A percentile compares a stretch with the other conserved stretches of the same genome.
phyloP scores from a whole-genome alignment of 2,797 vertebrate genomes.

The Syngnathus acus region DNA sequence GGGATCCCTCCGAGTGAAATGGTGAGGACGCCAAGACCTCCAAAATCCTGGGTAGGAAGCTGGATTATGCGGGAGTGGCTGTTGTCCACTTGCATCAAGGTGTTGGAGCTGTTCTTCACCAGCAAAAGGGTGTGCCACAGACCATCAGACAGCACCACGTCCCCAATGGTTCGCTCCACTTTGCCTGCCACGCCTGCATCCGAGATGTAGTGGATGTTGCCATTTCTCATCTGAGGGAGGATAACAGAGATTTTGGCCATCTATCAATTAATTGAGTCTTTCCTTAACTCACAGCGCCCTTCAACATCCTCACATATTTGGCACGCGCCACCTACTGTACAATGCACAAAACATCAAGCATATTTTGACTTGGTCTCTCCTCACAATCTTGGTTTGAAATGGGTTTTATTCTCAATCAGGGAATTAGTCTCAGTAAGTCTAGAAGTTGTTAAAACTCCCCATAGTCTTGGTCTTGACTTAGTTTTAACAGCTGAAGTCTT shows the following conservation, averaged over 20 bases:
- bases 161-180: conserved; percentile 84
- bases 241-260: not conserved
- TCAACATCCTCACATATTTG: not conserved
- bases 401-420: not conserved
- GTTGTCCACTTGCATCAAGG: conserved; percentile 74
- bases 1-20: conserved; percentile 90
- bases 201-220: conserved; percentile 86
- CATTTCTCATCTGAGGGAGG: conserved; percentile 79
- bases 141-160: conserved; percentile 79
- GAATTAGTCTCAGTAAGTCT: not conserved
- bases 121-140: conserved; percentile 86
- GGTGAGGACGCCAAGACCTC: conserved; percentile 80
- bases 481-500: no score
- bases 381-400: not conserved
- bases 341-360: not conserved
- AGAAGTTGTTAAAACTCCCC: no score
- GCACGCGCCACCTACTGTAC: no score
- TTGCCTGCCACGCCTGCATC: conserved; percentile 88
- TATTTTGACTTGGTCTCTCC: not conserved
- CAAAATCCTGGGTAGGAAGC: conserved; percentile 88
- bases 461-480: no score
- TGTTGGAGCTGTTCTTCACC: conserved; percentile 78
- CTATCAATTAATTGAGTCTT: not conserved
- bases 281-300: not conserved
- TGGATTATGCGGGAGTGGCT: conserved; percentile 69